Percentiles rank a stretch among this genome's conserved stretches.
phyloP scores from a whole-genome alignment of 2,888 invertebrate genomes.

The Gandaritis pyraliata region DNA sequence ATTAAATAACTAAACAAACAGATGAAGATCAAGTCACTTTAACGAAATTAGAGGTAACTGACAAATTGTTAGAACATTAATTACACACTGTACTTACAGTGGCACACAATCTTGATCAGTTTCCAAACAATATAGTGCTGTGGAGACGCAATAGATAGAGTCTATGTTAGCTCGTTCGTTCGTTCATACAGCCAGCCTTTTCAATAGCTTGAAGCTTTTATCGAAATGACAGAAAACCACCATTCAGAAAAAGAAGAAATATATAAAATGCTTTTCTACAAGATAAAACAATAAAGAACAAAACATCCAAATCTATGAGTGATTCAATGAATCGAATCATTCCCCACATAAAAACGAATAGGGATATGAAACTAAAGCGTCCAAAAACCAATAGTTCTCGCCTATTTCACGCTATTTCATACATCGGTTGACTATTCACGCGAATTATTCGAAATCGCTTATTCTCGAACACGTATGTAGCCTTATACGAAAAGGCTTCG shows the following conservation, averaged over 20 bases:
- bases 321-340: conserved; percentile 25
- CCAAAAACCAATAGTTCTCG: conserved; percentile 21
- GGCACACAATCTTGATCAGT: no score
- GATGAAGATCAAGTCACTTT: conserved; percentile 21
- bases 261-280: neutral
- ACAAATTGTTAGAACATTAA: conserved; percentile 23
- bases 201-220: no score
- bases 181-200: no score
- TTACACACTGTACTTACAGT: no score
- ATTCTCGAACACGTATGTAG: conserved; percentile 40
- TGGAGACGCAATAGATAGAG: no score
- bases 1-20: conserved; percentile 31
- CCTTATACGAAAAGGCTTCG: conserved; percentile 60
- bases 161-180: no score
- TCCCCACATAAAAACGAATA: conserved; percentile 8
- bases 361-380: conserved; percentile 6
- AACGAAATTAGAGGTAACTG: conserved; percentile 26
- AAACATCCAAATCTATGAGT: neutral
- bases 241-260: no score
- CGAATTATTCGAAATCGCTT: conserved; percentile 32
- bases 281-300: neutral
- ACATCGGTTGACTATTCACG: conserved; percentile 26
- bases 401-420: conserved; percentile 28
- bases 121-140: no score
- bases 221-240: no score